Evolutionary conservation across 2,888 invertebrate genomes (phyloP).

Genomic region (Nephrotoma guestfalica): DNA sequence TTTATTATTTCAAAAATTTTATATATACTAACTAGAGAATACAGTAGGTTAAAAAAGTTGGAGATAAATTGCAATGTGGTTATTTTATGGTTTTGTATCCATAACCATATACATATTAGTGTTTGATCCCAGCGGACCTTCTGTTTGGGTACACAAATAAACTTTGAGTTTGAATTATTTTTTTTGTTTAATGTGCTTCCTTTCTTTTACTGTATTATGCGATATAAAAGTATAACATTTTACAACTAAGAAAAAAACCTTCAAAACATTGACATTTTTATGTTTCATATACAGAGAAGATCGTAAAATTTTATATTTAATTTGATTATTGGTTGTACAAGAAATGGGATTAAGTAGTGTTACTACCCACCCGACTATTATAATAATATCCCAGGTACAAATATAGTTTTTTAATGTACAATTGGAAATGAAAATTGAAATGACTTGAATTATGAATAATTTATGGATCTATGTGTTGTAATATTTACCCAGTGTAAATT

Average conservation of each 20-base stretch:
- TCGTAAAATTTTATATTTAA: not conserved
- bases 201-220: not conserved
- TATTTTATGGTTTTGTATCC: not conserved
- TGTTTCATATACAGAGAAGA: not conserved
- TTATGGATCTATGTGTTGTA: not conserved
- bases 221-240: not conserved
- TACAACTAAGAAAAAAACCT: not conserved
- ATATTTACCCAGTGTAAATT: not conserved
- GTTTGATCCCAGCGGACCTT: not conserved
- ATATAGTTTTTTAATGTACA: not conserved
- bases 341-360: not conserved
- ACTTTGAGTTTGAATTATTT: not conserved
- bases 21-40: not conserved
- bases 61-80: not conserved
- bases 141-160: not conserved
- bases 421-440: not conserved
- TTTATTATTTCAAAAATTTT: not conserved
- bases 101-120: not conserved
- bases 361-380: not conserved
- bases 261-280: not conserved
- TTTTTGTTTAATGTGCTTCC: too few relatives aligned
- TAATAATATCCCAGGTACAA: not conserved
- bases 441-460: not conserved
- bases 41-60: not conserved
- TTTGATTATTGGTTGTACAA: not conserved